Base-by-base conservation (phyloP, 2,888 invertebrate species). In the Baronia brevicornis region DNA sequence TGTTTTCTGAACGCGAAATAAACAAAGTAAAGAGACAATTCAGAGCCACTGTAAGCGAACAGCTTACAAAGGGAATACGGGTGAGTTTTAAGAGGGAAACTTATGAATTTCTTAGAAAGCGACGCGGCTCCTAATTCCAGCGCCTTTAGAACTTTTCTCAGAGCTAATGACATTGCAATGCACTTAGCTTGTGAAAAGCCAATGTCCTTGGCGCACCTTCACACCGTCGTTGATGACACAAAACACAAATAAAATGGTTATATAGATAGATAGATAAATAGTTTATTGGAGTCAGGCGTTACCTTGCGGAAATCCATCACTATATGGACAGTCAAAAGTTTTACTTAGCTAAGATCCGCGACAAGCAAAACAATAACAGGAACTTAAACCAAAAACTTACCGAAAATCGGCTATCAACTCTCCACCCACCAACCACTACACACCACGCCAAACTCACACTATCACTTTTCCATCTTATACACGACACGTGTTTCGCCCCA, bases 111-210 rank as follows among this genome's bases (percentile, higher is more conserved):
- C 48, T 51, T 48, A 46, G 45, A 39, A 19, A 43, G 44, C 45
- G 49, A 46, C 46, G 45, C 48, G 43, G 43, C 41, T 44, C 46
- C 43, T 60, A 55, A 60, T 60, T 54, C 46, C 41, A 34, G 28
- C 50, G 40, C 44, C 54, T 50, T 47, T 29, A 40, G 40, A 59
- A 58, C 50, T 62, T 56, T 48, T 44, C 47, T 42, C 29, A 10
- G 37, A 38, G 50, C 53, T 70, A 71, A 72, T 69, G 69, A 69
- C 71, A 70, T 54, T 47, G 60, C 60, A 59, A 60, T 63, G 70
- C 69, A 68, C 70, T 72, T 66, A 71, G 57, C 51, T 39, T 8
- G 24, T 14, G 27, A 24, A 26, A 31, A 45, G 50, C 39, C 44
- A 40, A 44, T 55, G 46, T 52, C 43, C 30, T 24, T 9, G 8